Evolutionary conservation across 2,797 vertebrate genomes (phyloP).

Genomic region (Phrynocephalus vlangalii): DNA sequence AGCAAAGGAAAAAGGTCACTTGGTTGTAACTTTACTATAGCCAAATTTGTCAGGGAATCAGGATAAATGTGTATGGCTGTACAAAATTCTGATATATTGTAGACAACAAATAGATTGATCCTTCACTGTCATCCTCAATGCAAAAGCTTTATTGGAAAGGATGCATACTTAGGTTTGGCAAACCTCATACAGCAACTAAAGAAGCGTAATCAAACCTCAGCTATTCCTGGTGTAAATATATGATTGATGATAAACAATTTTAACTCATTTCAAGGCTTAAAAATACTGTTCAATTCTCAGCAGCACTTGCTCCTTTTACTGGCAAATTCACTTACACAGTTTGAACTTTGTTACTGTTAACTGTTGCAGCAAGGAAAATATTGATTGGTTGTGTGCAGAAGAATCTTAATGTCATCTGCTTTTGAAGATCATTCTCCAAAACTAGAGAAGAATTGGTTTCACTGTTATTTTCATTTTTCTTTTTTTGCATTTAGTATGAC

Average conservation of each 20-base stretch:
- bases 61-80: neutral
- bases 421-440: conserved; percentile 23
- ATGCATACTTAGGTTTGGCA: no score
- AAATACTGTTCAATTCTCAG: conserved; percentile 19
- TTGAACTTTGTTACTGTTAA: conserved; percentile 36
- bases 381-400: conserved; percentile 16
- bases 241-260: conserved; percentile 23
- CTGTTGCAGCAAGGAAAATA: conserved; percentile 34
- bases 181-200: neutral
- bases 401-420: conserved; percentile 1
- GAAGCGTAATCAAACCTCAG: neutral
- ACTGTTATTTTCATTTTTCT: conserved; percentile 44
- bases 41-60: neutral
- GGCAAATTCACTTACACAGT: conserved; percentile 29
- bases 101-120: neutral
- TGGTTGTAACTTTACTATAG: neutral
- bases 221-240: neutral
- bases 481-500: conserved; percentile 15
- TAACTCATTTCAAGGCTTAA: neutral
- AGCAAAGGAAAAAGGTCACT: neutral
- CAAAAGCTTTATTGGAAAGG: neutral
- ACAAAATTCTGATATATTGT: neutral
- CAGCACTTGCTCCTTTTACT: conserved; percentile 33
- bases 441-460: neutral
- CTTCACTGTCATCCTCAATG: neutral